Percentiles rank a stretch among this genome's conserved stretches.
Conservation (phyloP, 1,140 invertebrate species). For the Pseudomyrmex sp. region DNA sequence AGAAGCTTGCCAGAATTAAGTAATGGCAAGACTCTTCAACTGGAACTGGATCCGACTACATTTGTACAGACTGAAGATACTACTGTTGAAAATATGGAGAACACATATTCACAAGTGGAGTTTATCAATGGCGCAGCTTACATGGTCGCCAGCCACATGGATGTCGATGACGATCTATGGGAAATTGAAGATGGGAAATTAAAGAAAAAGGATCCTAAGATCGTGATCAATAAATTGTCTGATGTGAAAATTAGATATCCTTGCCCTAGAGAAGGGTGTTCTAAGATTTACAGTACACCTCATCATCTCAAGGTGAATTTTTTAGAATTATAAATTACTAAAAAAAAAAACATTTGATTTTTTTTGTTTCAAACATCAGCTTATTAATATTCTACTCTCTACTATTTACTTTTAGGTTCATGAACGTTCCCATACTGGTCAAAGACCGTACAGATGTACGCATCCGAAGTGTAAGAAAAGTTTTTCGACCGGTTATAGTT, state of each 20-base stretch:
- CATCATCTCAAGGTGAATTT: slow-evolving; percentile 85
- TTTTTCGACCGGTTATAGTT: slow-evolving; percentile 89
- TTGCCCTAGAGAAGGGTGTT: slow-evolving; percentile 86
- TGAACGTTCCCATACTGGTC: slow-evolving; percentile 88
- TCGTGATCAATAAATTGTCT: slow-evolving; percentile 72
- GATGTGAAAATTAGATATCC: slow-evolving; percentile 74
- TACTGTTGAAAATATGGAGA: slow-evolving; percentile 65
- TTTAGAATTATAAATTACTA: slow-evolving; percentile 7
- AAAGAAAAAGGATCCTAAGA: slow-evolving; percentile 73
- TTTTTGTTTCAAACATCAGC: neutral
- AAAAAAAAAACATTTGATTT: neutral
- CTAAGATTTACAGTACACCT: slow-evolving; percentile 86
- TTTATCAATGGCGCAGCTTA: slow-evolving; percentile 79
- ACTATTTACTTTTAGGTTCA: slow-evolving; percentile 86
- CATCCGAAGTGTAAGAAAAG: slow-evolving; percentile 87
- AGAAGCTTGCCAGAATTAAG: slow-evolving; percentile 73
- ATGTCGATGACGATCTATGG: slow-evolving; percentile 74
- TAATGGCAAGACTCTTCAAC: slow-evolving; percentile 75
- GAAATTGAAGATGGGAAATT: slow-evolving; percentile 74
- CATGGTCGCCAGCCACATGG: slow-evolving; percentile 74
- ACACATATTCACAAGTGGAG: slow-evolving; percentile 75
- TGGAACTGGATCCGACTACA: slow-evolving; percentile 74
- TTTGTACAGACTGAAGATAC: slow-evolving; percentile 66
- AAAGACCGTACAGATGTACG: slow-evolving; percentile 87
- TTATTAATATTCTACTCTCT: neutral